Conservation (phyloP, 2,888 invertebrate species). For the Fabriciana adippe region DNA sequence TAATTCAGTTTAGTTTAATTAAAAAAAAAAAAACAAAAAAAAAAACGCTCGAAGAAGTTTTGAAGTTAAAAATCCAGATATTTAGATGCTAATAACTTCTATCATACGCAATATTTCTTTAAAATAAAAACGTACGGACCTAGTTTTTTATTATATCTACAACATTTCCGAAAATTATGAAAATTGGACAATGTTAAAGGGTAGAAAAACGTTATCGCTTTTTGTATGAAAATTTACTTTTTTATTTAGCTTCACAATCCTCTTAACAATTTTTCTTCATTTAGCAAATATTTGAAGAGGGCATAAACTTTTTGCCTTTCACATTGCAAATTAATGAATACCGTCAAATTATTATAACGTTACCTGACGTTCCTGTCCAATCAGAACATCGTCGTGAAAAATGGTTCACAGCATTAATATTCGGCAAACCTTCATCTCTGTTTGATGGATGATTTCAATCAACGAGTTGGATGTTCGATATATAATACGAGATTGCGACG, state of each 20-base stretch:
- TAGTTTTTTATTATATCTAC: too few species aligned
- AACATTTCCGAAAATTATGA: too few species aligned
- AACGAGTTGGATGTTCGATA: conserved; percentile 17
- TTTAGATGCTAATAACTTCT: too few species aligned
- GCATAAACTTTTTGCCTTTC: conserved; percentile 37
- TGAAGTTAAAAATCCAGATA: too few species aligned
- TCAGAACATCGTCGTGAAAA: conserved; percentile 60
- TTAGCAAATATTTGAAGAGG: conserved; percentile 25
- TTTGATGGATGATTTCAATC: conserved; percentile 34
- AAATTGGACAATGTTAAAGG: too few species aligned
- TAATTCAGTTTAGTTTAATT: too few species aligned
- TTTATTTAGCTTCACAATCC: background rate
- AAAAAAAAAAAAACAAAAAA: too few species aligned
- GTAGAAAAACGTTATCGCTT: too few species aligned
- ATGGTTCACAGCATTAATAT: conserved; percentile 54
- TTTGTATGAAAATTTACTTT: too few species aligned
- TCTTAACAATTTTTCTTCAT: conserved; percentile 22
- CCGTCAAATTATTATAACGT: conserved; percentile 44
- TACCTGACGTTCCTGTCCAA: conserved; percentile 52
- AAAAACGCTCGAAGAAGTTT: too few species aligned
- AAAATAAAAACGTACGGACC: too few species aligned
- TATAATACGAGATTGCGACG: conserved; percentile 2
- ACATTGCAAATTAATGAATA: conserved; percentile 41
- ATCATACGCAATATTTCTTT: too few species aligned
- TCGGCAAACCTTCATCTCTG: conserved; percentile 27